phyloP scores from a whole-genome alignment of 2,797 vertebrate genomes.

The Varecia variegata region DNA sequence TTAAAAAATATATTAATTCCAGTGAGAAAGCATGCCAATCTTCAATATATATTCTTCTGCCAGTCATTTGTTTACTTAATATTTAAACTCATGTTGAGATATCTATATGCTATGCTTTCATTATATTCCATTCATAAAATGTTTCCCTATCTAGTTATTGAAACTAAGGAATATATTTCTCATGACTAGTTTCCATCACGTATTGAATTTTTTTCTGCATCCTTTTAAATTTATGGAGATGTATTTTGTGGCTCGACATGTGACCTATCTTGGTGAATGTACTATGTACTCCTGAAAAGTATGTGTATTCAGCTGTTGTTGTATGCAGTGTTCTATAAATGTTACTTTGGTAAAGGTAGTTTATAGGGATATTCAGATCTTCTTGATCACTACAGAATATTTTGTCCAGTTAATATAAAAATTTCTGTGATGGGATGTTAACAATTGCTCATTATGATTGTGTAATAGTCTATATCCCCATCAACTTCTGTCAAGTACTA shows the following conservation, averaged over 20 bases:
- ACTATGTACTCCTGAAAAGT: neutral
- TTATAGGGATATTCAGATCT: neutral
- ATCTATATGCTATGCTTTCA: neutral
- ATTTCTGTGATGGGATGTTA: neutral
- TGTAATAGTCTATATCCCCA: neutral
- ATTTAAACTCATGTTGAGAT: neutral
- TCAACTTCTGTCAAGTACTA: neutral
- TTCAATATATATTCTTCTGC: neutral
- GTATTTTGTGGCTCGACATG: too few species aligned
- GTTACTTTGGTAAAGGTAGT: neutral
- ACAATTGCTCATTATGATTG: neutral
- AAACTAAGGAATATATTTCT: neutral
- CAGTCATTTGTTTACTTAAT: neutral
- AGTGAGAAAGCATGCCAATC: neutral
- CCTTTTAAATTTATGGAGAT: too few species aligned
- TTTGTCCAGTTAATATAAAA: neutral
- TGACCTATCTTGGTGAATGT: too few species aligned
- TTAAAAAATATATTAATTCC: neutral
- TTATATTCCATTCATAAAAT: neutral
- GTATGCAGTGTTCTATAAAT: neutral
- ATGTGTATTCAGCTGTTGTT: neutral
- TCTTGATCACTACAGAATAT: neutral
- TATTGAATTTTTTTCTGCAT: neutral
- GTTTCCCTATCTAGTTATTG: neutral
- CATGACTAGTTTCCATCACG: neutral